Base-by-base conservation (phyloP, 2,888 invertebrate species). In the Philhelius pedissequus region DNA sequence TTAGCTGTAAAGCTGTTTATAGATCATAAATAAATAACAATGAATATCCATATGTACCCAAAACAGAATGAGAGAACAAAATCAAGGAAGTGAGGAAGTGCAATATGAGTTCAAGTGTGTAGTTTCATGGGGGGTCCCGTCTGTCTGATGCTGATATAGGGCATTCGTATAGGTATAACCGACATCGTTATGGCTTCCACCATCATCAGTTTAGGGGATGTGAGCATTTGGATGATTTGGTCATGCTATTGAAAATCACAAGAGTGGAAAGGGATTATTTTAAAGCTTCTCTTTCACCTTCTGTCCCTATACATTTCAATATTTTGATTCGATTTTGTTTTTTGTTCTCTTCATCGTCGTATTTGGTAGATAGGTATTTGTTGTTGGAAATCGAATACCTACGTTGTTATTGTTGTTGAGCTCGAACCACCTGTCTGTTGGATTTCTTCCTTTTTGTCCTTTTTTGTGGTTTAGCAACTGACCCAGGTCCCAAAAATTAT, bases 351-450 rank as follows among this genome's bases (percentile, higher is more conserved):
- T 22, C 56, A 58, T 54, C 40, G 48, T 69, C 1, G 30, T 60
- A 38, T 60, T 48, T 13, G 8, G 27, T 0, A 7, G 32, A 2
- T 30, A 32, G 11, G 13, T 25, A 6, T 54, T 18, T 78, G 50
- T 69, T 74, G 45, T 58, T 75, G 30, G 50, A 74, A 82, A 69
- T 64, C 50, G 27, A 50, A 52, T 76, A 64, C n/a, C n/a, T n/a
- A n/a, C 27, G 25, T 58, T 18, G n/a, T 27, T 56, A 22, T 20
- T 18, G 13, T 35, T 54, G 50, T 35, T 58, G 38, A 52, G 68
- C 40, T 58, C 8, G 52, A 79, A 79, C 79, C 83, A 83, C 83
- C 83, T 83, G 83, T 83, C 83, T 79, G 79, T 62, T 45, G 32
- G 18, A 15, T 66, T 79, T 69, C 32, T 25, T 79, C 32, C 32